Conservation (phyloP, 2,113 vertebrate species). For the Oceanites oceanicus region DNA sequence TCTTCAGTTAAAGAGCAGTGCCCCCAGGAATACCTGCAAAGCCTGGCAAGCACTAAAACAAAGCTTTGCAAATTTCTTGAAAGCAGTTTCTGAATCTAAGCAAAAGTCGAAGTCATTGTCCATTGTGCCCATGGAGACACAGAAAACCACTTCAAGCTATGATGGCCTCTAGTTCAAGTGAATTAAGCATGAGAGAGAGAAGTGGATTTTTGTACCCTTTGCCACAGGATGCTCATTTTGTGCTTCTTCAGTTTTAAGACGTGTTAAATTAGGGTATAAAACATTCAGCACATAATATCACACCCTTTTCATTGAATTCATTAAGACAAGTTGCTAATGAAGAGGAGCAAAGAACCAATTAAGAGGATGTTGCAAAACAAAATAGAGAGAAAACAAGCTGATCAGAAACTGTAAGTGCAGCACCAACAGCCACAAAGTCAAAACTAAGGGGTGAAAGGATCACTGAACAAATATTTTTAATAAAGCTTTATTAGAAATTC, state of each 20-base stretch:
- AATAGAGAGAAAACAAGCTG: neutral
- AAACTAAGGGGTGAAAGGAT: conserved; percentile 38
- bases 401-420: neutral
- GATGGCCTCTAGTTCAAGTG: neutral
- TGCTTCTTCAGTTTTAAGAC: neutral
- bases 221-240: neutral
- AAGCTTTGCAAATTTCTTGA: neutral
- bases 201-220: neutral
- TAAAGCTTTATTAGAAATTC: conserved; percentile 72
- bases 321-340: conserved; percentile 2
- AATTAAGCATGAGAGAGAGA: neutral
- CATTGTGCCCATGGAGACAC: neutral
- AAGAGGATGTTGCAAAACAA: neutral
- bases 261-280: neutral
- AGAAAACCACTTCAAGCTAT: neutral
- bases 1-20: neutral
- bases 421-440: conserved; percentile 4
- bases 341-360: conserved; percentile 1
- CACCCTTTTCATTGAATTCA: neutral
- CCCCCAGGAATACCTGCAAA: neutral
- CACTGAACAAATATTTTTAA: conserved; percentile 71
- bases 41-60: neutral
- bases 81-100: neutral
- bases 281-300: conserved; percentile 9
- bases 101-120: neutral